These are phyloP conservation scores for Hirtodrosophila cameraria DNA, from an alignment of 2,888 invertebrate species.

Conservation along the genomic window DNA sequence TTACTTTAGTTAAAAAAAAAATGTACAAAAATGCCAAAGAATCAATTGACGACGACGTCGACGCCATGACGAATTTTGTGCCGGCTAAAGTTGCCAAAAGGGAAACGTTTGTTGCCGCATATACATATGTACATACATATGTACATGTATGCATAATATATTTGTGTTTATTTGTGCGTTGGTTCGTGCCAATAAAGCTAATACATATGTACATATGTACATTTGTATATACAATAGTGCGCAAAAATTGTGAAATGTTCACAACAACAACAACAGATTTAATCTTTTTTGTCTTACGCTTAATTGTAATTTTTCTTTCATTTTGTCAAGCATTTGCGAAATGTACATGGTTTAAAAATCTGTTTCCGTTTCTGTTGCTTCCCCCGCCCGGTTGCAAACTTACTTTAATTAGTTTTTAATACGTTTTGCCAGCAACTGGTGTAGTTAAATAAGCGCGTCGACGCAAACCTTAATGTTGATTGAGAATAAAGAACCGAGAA, in stretches of 20 bases:
- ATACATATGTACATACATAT: slow-evolving; percentile 6
- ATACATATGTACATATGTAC: slow-evolving; percentile 11
- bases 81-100: slow-evolving; percentile 63
- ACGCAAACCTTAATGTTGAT: slow-evolving; percentile 29
- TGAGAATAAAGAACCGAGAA: slow-evolving; percentile 21
- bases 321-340: slow-evolving; percentile 65
- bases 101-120: slow-evolving; percentile 30
- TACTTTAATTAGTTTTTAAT: slow-evolving; percentile 48
- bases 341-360: slow-evolving; percentile 47
- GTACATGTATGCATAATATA: too few relatives aligned
- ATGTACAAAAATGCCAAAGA: slow-evolving; percentile 11
- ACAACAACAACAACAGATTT: slow-evolving; percentile 36
- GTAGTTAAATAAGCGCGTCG: slow-evolving; percentile 34
- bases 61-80: slow-evolving; percentile 34
- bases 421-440: slow-evolving; percentile 11
- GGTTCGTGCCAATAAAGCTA: slow-evolving; percentile 42
- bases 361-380: not conserved
- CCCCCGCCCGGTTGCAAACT: slow-evolving; percentile 14
- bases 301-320: slow-evolving; percentile 68
- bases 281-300: slow-evolving; percentile 59
- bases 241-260: slow-evolving; percentile 68
- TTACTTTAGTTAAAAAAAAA: slow-evolving; percentile 33
- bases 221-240: slow-evolving; percentile 34
- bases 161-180: too few relatives aligned
- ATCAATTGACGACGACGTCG: slow-evolving; percentile 6